Conservation (phyloP, 1,140 invertebrate species). For the Cylas formicarius region DNA sequence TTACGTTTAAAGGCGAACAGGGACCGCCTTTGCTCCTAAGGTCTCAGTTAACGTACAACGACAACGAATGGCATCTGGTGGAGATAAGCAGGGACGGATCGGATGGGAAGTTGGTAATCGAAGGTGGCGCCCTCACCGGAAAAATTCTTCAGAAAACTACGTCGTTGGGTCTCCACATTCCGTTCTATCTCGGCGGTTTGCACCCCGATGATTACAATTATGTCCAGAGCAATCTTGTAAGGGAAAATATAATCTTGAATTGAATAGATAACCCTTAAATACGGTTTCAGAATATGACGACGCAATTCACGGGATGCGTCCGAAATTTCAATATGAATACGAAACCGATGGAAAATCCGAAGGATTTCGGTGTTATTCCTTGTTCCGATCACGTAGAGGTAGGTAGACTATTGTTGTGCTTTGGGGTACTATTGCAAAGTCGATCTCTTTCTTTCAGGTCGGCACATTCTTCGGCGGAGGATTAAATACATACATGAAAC, state of each 20-base stretch:
- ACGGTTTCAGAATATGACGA: constrained; percentile 41
- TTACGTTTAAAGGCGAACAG: constrained; percentile 61
- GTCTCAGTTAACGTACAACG: constrained; percentile 58
- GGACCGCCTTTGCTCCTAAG: constrained; percentile 52
- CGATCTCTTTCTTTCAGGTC: constrained; percentile 20
- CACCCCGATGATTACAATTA: constrained; percentile 27
- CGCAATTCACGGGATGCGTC: constrained; percentile 81
- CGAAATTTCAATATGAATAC: constrained; percentile 70
- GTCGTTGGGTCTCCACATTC: constrained; percentile 57
- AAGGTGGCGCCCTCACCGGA: constrained; percentile 51
- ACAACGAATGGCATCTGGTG: constrained; percentile 81
- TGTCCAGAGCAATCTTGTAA: constrained; percentile 40
- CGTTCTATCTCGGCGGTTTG: constrained; percentile 73
- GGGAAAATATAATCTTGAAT: constrained; percentile 16
- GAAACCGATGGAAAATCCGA: constrained; percentile 53
- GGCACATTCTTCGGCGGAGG: constrained; percentile 83
- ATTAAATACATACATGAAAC: constrained; percentile 42
- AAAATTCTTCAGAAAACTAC: constrained; percentile 51
- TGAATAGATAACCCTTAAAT: too few species aligned
- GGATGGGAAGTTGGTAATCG: constrained; percentile 60
- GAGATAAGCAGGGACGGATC: constrained; percentile 51
- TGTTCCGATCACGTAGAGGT: constrained; percentile 76
- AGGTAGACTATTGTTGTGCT: neutral
- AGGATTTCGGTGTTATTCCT: constrained; percentile 55
- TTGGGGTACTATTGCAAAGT: too few species aligned